These are phyloP conservation scores for Gonioctena quinquepunctata DNA, from an alignment of 1,140 invertebrate species.

Conservation along the genomic window DNA sequence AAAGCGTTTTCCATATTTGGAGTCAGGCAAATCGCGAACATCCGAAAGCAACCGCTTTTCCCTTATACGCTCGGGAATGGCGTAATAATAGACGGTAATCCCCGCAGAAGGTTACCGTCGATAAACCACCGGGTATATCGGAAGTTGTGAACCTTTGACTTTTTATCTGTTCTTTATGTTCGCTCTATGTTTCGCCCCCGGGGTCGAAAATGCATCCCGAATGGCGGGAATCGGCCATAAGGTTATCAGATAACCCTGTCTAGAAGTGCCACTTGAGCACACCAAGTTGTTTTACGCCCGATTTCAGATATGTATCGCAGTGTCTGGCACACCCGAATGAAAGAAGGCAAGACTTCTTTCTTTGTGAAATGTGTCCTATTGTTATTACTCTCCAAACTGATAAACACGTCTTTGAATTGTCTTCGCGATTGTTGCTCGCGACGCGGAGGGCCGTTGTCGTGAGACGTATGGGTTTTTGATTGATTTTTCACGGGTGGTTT, in stretches of 20 bases:
- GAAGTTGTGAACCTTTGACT: conserved; percentile 16
- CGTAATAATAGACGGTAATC: background rate
- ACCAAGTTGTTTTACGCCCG: conserved; percentile 14
- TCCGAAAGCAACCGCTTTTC: background rate
- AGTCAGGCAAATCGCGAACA: too few relatives aligned
- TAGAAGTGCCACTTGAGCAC: conserved; percentile 8
- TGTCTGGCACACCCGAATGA: conserved; percentile 8
- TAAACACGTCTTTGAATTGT: conserved; percentile 17
- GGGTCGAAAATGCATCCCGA: background rate
- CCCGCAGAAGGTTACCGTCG: conserved; percentile 14
- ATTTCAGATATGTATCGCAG: conserved; percentile 13
- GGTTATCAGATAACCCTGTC: conserved; percentile 20
- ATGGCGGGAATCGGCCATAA: conserved; percentile 17
- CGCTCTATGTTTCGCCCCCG: conserved; percentile 1
- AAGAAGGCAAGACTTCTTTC: background rate
- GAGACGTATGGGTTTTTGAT: background rate
- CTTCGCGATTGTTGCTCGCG: conserved; percentile 1
- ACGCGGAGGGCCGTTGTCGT: background rate
- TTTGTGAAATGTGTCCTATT: conserved; percentile 18
- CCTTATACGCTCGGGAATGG: background rate
- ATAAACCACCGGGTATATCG: conserved; percentile 10
- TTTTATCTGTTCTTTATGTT: conserved; percentile 19
- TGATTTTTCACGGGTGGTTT: too few relatives aligned
- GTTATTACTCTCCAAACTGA: conserved; percentile 8
- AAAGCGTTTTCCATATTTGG: too few relatives aligned